Percentiles rank a stretch among this genome's conserved stretches.
Conservation (phyloP, 2,797 vertebrate genomes). For the Staurois parvus region DNA sequence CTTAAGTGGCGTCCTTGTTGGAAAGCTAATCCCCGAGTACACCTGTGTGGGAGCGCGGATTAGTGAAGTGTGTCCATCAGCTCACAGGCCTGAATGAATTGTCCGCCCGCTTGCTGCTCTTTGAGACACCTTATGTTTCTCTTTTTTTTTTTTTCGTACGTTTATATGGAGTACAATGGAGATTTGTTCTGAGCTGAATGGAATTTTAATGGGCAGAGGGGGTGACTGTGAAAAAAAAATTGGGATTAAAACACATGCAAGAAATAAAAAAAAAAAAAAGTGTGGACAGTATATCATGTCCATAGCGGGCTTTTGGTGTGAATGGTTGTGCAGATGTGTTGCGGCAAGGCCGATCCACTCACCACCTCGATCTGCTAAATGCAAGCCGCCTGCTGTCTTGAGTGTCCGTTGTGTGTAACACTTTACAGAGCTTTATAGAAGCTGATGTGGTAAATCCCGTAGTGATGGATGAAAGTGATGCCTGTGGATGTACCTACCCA, state of each 20-base stretch:
- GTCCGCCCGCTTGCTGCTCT: conserved; percentile 62
- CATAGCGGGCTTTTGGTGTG: neutral
- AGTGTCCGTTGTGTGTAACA: neutral
- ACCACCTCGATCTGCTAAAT: neutral
- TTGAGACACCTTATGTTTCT: conserved; percentile 38
- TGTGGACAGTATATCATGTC: neutral
- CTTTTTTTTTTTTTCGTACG: neutral
- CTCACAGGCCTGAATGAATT: conserved; percentile 37
- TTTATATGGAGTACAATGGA: conserved; percentile 63
- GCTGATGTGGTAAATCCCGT: neutral
- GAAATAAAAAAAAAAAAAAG: conserved; percentile 14
- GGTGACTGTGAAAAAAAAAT: neutral
- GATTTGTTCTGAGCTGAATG: conserved; percentile 68
- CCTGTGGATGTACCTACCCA: no score
- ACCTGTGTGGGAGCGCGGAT: conserved; percentile 71
- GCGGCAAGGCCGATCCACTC: neutral
- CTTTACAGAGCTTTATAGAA: neutral
- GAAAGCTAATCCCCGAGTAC: conserved; percentile 74
- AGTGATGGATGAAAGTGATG: neutral
- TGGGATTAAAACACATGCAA: neutral
- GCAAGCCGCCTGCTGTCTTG: neutral
- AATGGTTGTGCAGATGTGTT: neutral
- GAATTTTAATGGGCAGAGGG: conserved; percentile 72
- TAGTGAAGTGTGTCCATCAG: conserved; percentile 64
- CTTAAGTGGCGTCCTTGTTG: conserved; percentile 64